phyloP scores from a whole-genome alignment of 1,140 invertebrate genomes.

The Drosophila jambulina region DNA sequence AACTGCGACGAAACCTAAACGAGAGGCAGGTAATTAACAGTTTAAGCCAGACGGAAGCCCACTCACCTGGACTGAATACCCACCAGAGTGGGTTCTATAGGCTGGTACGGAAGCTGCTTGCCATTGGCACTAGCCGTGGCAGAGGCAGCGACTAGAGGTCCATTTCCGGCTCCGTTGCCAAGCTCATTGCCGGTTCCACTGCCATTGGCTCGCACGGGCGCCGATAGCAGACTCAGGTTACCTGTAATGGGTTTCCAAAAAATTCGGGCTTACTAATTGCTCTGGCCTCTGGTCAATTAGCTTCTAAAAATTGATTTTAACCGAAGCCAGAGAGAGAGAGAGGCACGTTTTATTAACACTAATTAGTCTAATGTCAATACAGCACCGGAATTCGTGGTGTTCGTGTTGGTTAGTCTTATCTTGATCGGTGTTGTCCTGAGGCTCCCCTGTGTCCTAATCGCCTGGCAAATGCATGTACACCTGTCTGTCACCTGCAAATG shows the following conservation, averaged over 20 bases:
- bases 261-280: slow-evolving; percentile 18
- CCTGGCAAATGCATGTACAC: slow-evolving; percentile 46
- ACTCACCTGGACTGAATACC: slow-evolving; percentile 81
- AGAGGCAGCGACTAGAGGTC: neutral
- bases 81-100: slow-evolving; percentile 59
- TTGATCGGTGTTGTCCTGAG: slow-evolving; percentile 46
- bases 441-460: slow-evolving; percentile 38
- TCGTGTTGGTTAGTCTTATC: slow-evolving; percentile 36
- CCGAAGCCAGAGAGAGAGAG: neutral
- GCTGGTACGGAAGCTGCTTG: slow-evolving; percentile 60
- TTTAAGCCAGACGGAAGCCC: neutral
- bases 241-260: slow-evolving; percentile 47
- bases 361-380: slow-evolving; percentile 61
- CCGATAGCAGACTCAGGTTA: slow-evolving; percentile 65
- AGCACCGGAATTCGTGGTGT: neutral
- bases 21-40: neutral
- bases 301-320: slow-evolving; percentile 16
- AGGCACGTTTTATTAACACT: slow-evolving; percentile 56
- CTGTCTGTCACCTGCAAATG: slow-evolving; percentile 37
- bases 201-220: slow-evolving; percentile 38
- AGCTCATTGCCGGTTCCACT: slow-evolving; percentile 44
- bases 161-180: slow-evolving; percentile 21
- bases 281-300: slow-evolving; percentile 6
- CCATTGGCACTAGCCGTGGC: slow-evolving; percentile 50
- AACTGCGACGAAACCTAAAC: slow-evolving; percentile 86